These are phyloP conservation scores for Lepidurus apus DNA, from an alignment of 1,140 invertebrate genomes.

Conservation along the genomic window DNA sequence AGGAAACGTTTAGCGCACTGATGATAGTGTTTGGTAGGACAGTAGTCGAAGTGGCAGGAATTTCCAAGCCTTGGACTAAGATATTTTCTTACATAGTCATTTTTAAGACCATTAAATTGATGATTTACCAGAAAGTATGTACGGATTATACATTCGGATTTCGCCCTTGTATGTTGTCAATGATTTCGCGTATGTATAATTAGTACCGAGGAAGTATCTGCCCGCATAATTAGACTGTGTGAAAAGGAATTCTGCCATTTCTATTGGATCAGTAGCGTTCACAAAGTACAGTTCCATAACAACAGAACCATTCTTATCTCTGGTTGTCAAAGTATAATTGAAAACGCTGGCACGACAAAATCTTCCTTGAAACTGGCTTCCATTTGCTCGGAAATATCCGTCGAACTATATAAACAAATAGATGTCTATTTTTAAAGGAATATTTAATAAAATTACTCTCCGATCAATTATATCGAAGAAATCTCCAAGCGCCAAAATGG, in stretches of 20 bases:
- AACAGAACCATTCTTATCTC: background rate
- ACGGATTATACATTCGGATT: background rate
- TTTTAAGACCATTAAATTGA: background rate
- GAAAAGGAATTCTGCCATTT: background rate
- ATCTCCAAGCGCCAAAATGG: background rate
- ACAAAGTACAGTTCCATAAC: background rate
- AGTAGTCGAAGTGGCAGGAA: too few species aligned
- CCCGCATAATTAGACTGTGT: background rate
- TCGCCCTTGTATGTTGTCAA: background rate
- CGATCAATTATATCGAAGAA: background rate
- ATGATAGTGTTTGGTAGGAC: too few species aligned
- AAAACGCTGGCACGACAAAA: background rate
- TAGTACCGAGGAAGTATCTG: background rate
- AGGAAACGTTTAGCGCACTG: too few species aligned
- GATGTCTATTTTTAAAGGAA: background rate
- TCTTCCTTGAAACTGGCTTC: background rate
- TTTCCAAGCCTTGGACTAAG: background rate
- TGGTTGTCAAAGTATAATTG: background rate
- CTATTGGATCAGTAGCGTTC: background rate
- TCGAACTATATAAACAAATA: conserved; percentile 2
- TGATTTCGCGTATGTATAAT: background rate
- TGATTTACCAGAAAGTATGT: background rate
- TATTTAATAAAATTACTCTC: background rate
- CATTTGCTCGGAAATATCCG: background rate
- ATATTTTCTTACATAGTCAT: background rate